Percentiles rank a stretch among this genome's conserved stretches.
Evolutionary conservation across 2,888 invertebrate genomes (phyloP).

Genomic region (Ethmia dodecea): DNA sequence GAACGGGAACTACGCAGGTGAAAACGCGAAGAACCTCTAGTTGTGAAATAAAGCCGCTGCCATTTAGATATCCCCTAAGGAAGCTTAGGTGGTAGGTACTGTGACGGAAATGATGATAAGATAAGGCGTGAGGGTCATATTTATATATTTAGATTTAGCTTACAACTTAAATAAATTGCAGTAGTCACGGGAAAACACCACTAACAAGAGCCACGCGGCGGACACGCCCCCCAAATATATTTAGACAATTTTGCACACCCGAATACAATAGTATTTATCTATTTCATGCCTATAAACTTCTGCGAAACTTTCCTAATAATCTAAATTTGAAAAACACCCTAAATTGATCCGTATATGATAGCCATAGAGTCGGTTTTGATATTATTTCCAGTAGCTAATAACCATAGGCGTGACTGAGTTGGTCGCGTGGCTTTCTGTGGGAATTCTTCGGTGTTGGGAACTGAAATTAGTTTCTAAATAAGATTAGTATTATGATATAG

Average conservation of each 20-base stretch:
- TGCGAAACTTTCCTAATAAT: slow-evolving; percentile 1
- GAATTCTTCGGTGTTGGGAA: slow-evolving; percentile 40
- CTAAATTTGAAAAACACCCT: no score
- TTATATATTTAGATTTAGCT: no score
- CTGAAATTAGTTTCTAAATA: slow-evolving; percentile 26
- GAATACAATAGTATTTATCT: slow-evolving; percentile 57
- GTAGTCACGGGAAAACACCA: slow-evolving; percentile 58
- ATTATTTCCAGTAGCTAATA: slow-evolving; percentile 14
- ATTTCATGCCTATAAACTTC: slow-evolving; percentile 51
- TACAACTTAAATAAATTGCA: slow-evolving; percentile 26
- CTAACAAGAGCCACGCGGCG: slow-evolving; percentile 59
- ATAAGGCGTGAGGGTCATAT: no score
- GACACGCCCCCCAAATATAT: slow-evolving; percentile 61
- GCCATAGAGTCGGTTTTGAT: not conserved
- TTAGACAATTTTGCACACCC: slow-evolving; percentile 44
- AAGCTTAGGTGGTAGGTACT: no score
- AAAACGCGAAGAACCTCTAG: no score
- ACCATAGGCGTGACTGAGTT: slow-evolving; percentile 47
- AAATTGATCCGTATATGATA: not conserved
- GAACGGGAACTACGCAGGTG: no score
- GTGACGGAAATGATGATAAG: no score
- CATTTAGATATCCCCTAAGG: no score
- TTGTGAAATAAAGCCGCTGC: no score
- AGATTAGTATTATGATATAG: no score
- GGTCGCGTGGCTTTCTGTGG: slow-evolving; percentile 68